phyloP scores from a whole-genome alignment of 2,888 invertebrate genomes.

The Merodon equestris region DNA sequence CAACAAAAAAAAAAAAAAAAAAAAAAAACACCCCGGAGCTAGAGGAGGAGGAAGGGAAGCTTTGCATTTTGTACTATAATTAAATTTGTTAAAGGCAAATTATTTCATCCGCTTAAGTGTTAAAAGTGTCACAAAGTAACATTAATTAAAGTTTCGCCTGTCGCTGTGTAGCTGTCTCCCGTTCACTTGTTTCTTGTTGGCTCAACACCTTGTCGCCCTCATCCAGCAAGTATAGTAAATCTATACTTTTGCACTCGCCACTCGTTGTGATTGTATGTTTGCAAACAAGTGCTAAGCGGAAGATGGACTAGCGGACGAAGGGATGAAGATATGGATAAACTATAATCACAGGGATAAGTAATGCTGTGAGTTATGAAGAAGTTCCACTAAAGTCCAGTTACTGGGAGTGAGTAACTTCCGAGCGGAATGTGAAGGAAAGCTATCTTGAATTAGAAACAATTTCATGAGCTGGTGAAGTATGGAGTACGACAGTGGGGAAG shows the following conservation, averaged over 20 bases:
- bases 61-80: slow-evolving; percentile 58
- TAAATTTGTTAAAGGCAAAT: slow-evolving; percentile 63
- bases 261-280: not conserved
- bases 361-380: slow-evolving; percentile 29
- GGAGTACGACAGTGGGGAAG: too few relatives aligned
- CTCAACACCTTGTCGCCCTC: slow-evolving; percentile 8
- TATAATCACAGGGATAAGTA: slow-evolving; percentile 3
- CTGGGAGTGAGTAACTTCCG: slow-evolving; percentile 22
- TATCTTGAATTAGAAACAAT: not conserved
- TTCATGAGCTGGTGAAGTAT: too few relatives aligned
- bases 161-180: slow-evolving; percentile 39
- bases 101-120: slow-evolving; percentile 62
- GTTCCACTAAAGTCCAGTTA: not conserved
- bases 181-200: slow-evolving; percentile 33
- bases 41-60: slow-evolving; percentile 9
- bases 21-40: too few relatives aligned
- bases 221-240: slow-evolving; percentile 1
- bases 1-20: too few relatives aligned
- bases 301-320: too few relatives aligned
- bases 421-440: slow-evolving; percentile 29
- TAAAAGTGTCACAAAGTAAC: slow-evolving; percentile 64
- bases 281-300: too few relatives aligned
- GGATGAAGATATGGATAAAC: too few relatives aligned
- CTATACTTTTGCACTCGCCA: too few relatives aligned
- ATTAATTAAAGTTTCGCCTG: slow-evolving; percentile 64